Evolutionary conservation across 2,113 vertebrate genomes (phyloP).

Genomic region (Potamarius usumacintae): DNA sequence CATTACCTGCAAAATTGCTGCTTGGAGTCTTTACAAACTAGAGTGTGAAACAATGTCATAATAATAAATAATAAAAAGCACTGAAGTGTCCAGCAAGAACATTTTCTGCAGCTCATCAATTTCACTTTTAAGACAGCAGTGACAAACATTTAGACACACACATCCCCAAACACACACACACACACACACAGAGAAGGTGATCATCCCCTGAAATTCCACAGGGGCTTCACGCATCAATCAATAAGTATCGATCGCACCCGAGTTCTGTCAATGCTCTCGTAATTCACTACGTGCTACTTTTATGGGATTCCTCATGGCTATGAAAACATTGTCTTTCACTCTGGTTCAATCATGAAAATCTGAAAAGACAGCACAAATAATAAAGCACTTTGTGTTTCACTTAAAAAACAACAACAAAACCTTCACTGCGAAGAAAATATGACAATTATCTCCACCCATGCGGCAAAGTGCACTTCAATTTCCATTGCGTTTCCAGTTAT

Average conservation of each 20-base stretch:
- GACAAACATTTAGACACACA: constrained; percentile 5
- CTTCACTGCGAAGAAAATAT: background rate
- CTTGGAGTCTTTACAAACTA: constrained; percentile 27
- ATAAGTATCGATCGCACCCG: constrained; percentile 57
- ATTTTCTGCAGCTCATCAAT: constrained; percentile 51
- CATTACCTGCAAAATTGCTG: background rate
- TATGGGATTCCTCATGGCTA: constrained; percentile 39
- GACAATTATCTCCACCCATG: background rate
- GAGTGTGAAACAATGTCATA: constrained; percentile 32
- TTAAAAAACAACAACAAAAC: background rate
- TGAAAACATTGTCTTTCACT: constrained; percentile 33
- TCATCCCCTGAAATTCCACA: constrained; percentile 56
- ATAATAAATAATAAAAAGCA: constrained; percentile 35
- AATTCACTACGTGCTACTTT: constrained; percentile 51
- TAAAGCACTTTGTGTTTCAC: background rate
- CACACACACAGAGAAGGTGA: constrained; percentile 44
- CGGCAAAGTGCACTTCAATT: background rate
- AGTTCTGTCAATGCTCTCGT: constrained; percentile 62
- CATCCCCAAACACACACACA: constrained; percentile 43
- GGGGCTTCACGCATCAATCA: constrained; percentile 57
- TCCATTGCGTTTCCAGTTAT: background rate
- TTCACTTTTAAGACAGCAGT: constrained; percentile 41
- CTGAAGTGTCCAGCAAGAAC: constrained; percentile 44
- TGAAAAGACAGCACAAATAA: background rate
- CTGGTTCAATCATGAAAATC: background rate